Percentiles rank a stretch among this genome's conserved stretches.
These are phyloP conservation scores for Lingula anatina DNA, from an alignment of 2,888 invertebrate genomes.

Conservation along the genomic window DNA sequence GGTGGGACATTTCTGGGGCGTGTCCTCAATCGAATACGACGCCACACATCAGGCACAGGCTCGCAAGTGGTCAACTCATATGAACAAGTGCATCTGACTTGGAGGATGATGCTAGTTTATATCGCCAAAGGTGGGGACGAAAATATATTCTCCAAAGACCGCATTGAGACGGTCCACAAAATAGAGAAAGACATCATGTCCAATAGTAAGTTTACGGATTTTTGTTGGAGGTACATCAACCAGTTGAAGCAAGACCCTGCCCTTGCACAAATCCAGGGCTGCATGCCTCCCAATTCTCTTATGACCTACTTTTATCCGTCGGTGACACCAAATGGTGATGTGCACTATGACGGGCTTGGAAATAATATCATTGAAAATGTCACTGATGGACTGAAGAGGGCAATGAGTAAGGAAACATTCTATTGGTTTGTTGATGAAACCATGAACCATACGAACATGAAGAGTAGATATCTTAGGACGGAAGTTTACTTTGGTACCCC, in stretches of 20 bases:
- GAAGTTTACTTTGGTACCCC: slow-evolving; percentile 44
- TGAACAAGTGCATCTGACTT: slow-evolving; percentile 9
- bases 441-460: slow-evolving; percentile 26
- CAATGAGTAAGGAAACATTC: slow-evolving; percentile 35
- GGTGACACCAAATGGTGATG: slow-evolving; percentile 10
- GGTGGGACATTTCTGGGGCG: neutral
- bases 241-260: slow-evolving; percentile 18
- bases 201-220: slow-evolving; percentile 28
- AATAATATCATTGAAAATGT: slow-evolving; percentile 28
- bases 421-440: slow-evolving; percentile 43
- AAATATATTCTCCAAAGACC: slow-evolving; percentile 40
- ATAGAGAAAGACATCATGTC: slow-evolving; percentile 30
- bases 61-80: slow-evolving; percentile 14
- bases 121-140: slow-evolving; percentile 21
- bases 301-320: slow-evolving; percentile 44
- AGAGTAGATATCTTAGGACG: slow-evolving; percentile 30
- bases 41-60: slow-evolving; percentile 12
- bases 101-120: slow-evolving; percentile 34
- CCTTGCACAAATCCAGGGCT: slow-evolving; percentile 21
- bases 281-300: slow-evolving; percentile 40
- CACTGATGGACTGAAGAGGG: slow-evolving; percentile 31
- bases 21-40: neutral
- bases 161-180: slow-evolving; percentile 29
- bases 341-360: slow-evolving; percentile 38
- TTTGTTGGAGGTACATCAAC: slow-evolving; percentile 29